Conservation (phyloP, 2,113 vertebrate genomes). For the Nestor notabilis region DNA sequence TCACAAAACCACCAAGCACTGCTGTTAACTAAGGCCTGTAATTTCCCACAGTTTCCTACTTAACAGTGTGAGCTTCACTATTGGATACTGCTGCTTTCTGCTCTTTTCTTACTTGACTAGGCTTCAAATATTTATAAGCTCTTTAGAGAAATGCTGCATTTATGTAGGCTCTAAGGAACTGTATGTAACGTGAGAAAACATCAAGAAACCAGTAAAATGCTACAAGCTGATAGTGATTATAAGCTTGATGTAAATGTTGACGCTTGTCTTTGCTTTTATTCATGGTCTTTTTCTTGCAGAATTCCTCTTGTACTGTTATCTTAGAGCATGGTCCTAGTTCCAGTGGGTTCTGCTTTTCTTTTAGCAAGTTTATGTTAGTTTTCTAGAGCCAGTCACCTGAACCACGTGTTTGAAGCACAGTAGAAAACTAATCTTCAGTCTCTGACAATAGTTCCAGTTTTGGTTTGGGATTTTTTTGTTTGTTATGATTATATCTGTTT, state of each 20-base stretch:
- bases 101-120: background rate
- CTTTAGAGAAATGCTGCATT: background rate
- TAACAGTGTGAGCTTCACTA: background rate
- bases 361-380: background rate
- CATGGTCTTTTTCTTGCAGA: background rate
- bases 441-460: background rate
- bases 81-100: background rate
- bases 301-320: background rate
- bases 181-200: background rate
- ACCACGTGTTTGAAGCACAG: background rate
- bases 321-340: background rate
- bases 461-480: background rate
- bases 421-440: background rate
- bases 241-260: background rate
- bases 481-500: slow-evolving; percentile 14
- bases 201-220: background rate
- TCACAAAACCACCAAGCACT: background rate
- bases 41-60: background rate
- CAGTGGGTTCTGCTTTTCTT: background rate
- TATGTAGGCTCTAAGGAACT: background rate
- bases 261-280: background rate
- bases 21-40: background rate
- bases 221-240: background rate
- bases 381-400: slow-evolving; percentile 1
- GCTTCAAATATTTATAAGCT: background rate